phyloP scores from a whole-genome alignment of 2,888 invertebrate species.

The Euzophera pinguis region DNA sequence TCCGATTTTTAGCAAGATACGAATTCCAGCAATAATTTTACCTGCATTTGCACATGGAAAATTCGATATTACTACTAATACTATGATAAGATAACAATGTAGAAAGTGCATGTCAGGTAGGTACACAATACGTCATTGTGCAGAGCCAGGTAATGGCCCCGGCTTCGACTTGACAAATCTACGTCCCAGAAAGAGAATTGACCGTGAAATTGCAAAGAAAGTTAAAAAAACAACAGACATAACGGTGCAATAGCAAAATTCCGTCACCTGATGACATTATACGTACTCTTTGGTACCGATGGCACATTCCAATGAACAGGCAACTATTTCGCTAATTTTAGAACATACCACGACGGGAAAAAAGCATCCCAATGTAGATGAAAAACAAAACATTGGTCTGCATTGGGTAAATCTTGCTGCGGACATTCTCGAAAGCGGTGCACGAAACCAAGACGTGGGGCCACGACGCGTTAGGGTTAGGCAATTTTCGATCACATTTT shows the following conservation, averaged over 20 bases:
- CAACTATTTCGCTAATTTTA: conserved; percentile 69
- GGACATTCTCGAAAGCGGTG: conserved; percentile 72
- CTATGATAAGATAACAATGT: conserved; percentile 10
- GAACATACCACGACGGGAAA: conserved; percentile 75
- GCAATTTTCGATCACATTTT: conserved; percentile 70
- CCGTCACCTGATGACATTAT: conserved; percentile 38
- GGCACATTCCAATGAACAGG: conserved; percentile 59
- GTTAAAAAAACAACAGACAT: conserved; percentile 18
- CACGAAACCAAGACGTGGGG: conserved; percentile 74
- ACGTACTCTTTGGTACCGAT: conserved; percentile 41
- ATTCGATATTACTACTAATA: conserved; percentile 1
- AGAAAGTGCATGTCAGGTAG: not conserved
- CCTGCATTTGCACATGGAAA: conserved; percentile 4
- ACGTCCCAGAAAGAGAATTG: conserved; percentile 17
- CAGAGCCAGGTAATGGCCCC: not conserved
- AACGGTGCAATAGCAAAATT: conserved; percentile 23
- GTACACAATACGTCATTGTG: conserved; percentile 1
- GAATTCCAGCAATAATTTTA: not conserved
- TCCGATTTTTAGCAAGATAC: not conserved
- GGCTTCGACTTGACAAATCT: not conserved
- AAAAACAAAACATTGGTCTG: conserved; percentile 72
- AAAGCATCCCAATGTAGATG: conserved; percentile 70
- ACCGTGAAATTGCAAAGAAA: conserved; percentile 20
- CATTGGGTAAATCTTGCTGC: conserved; percentile 57
- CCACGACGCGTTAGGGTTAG: conserved; percentile 79